Evolutionary conservation across 2,113 vertebrate genomes (phyloP).

Genomic region (Cnemophilus loriae): DNA sequence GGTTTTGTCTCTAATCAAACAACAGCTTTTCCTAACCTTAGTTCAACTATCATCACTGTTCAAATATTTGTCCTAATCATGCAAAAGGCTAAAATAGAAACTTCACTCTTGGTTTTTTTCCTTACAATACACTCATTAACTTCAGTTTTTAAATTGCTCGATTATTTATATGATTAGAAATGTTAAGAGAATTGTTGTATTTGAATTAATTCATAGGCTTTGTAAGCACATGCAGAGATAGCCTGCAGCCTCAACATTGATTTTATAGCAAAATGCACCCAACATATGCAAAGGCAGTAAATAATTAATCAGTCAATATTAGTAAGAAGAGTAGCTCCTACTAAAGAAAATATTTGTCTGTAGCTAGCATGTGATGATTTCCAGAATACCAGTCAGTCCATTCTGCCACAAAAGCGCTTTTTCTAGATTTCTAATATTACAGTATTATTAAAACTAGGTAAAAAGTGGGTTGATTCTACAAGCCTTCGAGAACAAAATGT

Average conservation of each 20-base stretch:
- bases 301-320: conserved; percentile 26
- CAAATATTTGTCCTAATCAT: neutral
- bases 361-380: neutral
- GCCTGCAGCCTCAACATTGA: neutral
- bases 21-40: neutral
- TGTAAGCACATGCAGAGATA: conserved; percentile 3
- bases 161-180: conserved; percentile 22
- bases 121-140: conserved; percentile 30
- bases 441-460: neutral
- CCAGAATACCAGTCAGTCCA: neutral
- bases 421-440: neutral
- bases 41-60: neutral
- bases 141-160: neutral
- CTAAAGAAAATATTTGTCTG: neutral
- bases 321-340: neutral
- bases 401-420: neutral
- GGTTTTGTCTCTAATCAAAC: neutral
- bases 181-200: conserved; percentile 23
- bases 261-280: neutral
- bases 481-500: neutral
- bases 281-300: neutral
- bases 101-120: neutral
- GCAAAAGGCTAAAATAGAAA: conserved; percentile 18
- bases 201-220: neutral
- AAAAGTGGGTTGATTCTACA: neutral